Conservation (phyloP, 2,797 vertebrate genomes). For the Arvicola amphibius region DNA sequence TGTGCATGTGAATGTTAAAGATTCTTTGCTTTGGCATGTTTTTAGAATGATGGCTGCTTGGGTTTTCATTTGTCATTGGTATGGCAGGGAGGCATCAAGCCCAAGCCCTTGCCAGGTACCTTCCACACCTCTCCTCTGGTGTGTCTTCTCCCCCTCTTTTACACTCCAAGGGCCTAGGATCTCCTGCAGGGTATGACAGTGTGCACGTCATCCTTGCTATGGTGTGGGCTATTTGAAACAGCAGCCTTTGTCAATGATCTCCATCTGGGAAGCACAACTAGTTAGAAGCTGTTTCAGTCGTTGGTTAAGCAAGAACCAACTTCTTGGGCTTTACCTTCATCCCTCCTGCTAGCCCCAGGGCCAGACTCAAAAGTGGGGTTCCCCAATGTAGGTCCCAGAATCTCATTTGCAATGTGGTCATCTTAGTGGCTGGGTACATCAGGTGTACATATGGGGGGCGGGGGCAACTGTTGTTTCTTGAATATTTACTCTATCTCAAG, state of each 20-base stretch:
- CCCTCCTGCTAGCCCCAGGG: not conserved
- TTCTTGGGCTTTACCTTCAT: rapidly evolving
- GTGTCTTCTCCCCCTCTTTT: too few species aligned
- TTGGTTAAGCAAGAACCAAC: not conserved
- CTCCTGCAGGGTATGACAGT: too few species aligned
- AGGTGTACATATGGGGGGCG: not conserved
- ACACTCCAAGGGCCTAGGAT: too few species aligned
- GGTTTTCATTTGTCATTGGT: not conserved
- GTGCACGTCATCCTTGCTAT: rapidly evolving
- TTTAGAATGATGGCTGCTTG: not conserved
- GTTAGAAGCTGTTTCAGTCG: not conserved
- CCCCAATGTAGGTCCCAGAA: rapidly evolving
- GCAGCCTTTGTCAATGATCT: not conserved
- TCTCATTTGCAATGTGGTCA: not conserved
- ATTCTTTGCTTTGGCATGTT: not conserved
- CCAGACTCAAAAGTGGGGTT: not conserved
- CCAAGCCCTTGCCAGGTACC: not conserved
- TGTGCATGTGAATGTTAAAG: too few species aligned
- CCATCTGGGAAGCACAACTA: not conserved
- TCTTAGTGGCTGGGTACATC: not conserved
- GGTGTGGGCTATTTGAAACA: not conserved
- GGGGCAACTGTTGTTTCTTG: rapidly evolving
- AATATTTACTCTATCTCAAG: not conserved
- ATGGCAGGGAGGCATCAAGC: rapidly evolving
- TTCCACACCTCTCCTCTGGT: too few species aligned